phyloP scores from a whole-genome alignment of 2,797 vertebrate species.

The Fringilla coelebs region DNA sequence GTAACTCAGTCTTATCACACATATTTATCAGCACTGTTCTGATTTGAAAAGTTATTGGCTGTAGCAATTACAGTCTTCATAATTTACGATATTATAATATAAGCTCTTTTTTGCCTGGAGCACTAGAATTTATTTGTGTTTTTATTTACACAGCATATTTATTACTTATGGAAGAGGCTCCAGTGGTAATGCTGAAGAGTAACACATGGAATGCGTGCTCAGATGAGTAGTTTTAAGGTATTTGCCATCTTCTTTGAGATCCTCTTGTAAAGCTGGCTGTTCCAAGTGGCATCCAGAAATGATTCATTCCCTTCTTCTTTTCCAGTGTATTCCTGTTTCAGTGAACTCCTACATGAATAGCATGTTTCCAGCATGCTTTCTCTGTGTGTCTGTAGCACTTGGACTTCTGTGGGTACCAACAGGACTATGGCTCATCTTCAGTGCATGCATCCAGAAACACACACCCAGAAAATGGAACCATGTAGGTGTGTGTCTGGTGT shows the following conservation, averaged over 20 bases:
- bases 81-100: constrained; percentile 42
- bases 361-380: background rate
- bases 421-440: background rate
- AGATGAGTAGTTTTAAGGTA: background rate
- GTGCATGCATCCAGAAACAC: background rate
- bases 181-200: background rate
- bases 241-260: background rate
- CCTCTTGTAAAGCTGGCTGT: background rate
- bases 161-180: constrained; percentile 10
- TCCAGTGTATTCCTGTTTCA: background rate
- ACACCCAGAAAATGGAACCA: background rate
- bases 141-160: constrained; percentile 43
- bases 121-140: constrained; percentile 31
- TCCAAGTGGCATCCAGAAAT: background rate
- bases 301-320: background rate
- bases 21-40: constrained; percentile 13
- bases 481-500: background rate
- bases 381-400: background rate
- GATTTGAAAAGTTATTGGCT: constrained; percentile 33
- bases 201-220: background rate
- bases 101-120: constrained; percentile 17
- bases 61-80: constrained; percentile 18
- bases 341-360: background rate
- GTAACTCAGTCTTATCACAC: background rate
- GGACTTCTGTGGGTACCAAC: background rate